Conservation (phyloP, 2,797 vertebrate species). For the Sebastes matsubarae region DNA sequence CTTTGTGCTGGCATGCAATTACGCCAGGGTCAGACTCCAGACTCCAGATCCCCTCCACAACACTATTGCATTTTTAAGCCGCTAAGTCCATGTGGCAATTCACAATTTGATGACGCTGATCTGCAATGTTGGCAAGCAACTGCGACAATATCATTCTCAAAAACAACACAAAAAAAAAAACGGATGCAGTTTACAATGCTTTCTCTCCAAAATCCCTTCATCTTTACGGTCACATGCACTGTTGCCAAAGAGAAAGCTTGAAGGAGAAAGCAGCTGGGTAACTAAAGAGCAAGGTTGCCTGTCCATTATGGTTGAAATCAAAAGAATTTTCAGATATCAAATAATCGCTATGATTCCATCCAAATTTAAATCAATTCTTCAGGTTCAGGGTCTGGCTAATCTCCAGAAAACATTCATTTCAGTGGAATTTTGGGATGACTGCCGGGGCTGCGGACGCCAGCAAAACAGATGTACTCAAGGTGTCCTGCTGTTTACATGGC, state of each 20-base stretch:
- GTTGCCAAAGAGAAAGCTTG: constrained; percentile 1
- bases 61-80: constrained; percentile 78
- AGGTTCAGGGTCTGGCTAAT: neutral
- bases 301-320: neutral
- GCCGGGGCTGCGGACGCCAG: neutral
- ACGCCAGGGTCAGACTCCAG: constrained; percentile 72
- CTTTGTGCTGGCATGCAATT: constrained; percentile 83
- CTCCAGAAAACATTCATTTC: constrained; percentile 15
- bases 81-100: constrained; percentile 74
- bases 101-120: constrained; percentile 72
- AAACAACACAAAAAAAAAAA: constrained; percentile 42
- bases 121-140: constrained; percentile 62
- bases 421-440: constrained; percentile 9
- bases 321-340: neutral
- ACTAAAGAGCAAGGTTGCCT: neutral
- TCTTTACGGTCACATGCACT: neutral
- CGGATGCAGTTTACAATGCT: constrained; percentile 12
- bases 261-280: constrained; percentile 21
- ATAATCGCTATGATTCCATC: neutral
- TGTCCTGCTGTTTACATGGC: constrained; percentile 53
- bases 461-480: constrained; percentile 46
- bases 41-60: constrained; percentile 64
- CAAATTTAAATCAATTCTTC: neutral
- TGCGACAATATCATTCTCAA: constrained; percentile 54
- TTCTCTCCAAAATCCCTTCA: constrained; percentile 31